These are phyloP conservation scores for Strigamia transsilvanica DNA, from an alignment of 2,888 invertebrate species.

Conservation along the genomic window DNA sequence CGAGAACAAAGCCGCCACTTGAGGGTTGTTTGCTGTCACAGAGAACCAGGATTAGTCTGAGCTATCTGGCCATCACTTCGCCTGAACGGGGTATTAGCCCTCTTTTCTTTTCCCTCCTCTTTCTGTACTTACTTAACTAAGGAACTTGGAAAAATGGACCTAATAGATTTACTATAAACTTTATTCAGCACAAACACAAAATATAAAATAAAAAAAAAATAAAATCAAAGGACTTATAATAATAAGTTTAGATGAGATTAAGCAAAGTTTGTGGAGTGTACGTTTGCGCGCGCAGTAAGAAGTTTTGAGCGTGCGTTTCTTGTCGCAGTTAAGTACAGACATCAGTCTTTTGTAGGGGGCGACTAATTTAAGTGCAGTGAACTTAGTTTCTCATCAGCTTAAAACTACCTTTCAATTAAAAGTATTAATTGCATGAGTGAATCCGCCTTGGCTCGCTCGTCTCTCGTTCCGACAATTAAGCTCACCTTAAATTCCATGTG, in stretches of 20 bases:
- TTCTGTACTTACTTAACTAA: slow-evolving; percentile 31
- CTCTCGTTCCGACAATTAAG: slow-evolving; percentile 45
- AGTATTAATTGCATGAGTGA: slow-evolving; percentile 49
- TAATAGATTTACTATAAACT: background rate
- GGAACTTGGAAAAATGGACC: slow-evolving; percentile 24
- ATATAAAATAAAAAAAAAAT: background rate
- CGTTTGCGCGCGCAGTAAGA: background rate
- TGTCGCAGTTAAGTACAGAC: slow-evolving; percentile 44
- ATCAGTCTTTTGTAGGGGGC: slow-evolving; percentile 46
- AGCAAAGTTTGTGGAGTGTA: slow-evolving; percentile 28
- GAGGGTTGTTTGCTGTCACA: slow-evolving; percentile 49
- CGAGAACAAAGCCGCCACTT: slow-evolving; percentile 51
- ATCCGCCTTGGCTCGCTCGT: slow-evolving; percentile 49
- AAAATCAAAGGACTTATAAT: background rate
- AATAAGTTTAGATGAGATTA: slow-evolving; percentile 35
- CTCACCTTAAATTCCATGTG: slow-evolving; percentile 49
- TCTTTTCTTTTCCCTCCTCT: slow-evolving; percentile 1
- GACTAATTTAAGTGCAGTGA: slow-evolving; percentile 49
- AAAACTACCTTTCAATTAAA: slow-evolving; percentile 49
- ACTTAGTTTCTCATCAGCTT: slow-evolving; percentile 49
- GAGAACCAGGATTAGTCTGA: slow-evolving; percentile 49
- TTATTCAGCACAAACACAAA: background rate
- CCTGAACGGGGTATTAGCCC: slow-evolving; percentile 44
- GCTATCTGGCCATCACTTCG: slow-evolving; percentile 49
- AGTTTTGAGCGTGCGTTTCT: slow-evolving; percentile 32